Conservation (phyloP, 2,888 invertebrate species). For the Celastrina argiolus region DNA sequence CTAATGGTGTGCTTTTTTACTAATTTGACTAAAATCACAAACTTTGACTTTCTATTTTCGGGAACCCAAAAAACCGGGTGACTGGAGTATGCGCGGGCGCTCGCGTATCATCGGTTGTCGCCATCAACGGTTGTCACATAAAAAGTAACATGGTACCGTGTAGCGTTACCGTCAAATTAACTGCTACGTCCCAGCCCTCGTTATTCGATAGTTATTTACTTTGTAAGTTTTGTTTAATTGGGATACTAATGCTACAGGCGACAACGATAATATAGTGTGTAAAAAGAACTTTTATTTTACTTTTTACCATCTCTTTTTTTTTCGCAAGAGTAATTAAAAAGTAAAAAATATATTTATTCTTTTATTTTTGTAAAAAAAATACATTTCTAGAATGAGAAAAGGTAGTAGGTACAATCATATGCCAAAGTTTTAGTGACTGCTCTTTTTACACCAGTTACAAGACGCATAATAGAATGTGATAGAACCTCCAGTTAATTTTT, state of each 20-base stretch:
- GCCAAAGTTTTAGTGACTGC: no score
- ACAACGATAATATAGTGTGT: no score
- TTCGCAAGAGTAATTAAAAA: no score
- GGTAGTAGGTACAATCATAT: no score
- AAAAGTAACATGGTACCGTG: neutral
- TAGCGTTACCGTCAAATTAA: neutral
- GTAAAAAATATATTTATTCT: no score
- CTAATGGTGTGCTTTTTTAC: neutral
- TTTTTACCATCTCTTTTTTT: no score
- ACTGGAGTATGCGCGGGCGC: neutral
- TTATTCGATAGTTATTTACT: neutral
- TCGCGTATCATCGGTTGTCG: neutral
- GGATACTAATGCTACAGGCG: neutral
- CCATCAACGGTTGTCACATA: neutral
- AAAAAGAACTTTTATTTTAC: no score
- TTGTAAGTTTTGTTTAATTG: neutral
- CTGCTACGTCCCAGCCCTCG: neutral
- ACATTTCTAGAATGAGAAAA: no score
- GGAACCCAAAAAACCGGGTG: neutral
- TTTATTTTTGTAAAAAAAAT: no score
- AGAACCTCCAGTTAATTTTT: no score
- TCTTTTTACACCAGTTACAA: no score
- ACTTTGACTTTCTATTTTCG: neutral
- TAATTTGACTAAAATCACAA: neutral
- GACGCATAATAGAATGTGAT: no score